Percentiles rank a stretch among this genome's conserved stretches.
phyloP scores from a whole-genome alignment of 2,797 vertebrate genomes.

The Manis javanica region DNA sequence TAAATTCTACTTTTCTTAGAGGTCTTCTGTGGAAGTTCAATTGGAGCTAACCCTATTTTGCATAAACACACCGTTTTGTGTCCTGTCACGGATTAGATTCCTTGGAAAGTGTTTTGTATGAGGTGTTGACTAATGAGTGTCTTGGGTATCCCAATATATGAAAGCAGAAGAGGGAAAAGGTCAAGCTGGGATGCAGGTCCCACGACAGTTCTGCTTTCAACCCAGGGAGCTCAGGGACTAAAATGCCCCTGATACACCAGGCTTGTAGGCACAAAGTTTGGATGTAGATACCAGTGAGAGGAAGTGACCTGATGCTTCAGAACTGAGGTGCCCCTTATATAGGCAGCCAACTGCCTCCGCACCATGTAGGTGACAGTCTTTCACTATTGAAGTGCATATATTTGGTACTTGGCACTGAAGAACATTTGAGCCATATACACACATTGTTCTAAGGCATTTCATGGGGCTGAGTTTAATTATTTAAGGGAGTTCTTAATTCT shows the following conservation, averaged over 20 bases:
- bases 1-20: not conserved
- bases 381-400: not conserved
- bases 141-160: not conserved
- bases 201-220: not conserved
- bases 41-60: not conserved
- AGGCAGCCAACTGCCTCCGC: not conserved
- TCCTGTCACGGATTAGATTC: not conserved
- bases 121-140: not conserved
- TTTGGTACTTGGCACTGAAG: not conserved
- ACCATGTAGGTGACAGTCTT: not conserved
- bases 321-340: not conserved
- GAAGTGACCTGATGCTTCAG: no score
- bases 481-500: not conserved
- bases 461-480: not conserved
- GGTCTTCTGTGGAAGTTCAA: not conserved
- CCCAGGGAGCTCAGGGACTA: not conserved
- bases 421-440: not conserved
- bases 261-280: not conserved
- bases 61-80: not conserved
- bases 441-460: not conserved
- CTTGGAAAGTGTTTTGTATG: not conserved
- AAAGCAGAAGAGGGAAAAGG: not conserved
- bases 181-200: not conserved
- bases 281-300: not conserved
- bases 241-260: not conserved